Conservation (phyloP, 1,140 invertebrate species). For the Cydia amplana region DNA sequence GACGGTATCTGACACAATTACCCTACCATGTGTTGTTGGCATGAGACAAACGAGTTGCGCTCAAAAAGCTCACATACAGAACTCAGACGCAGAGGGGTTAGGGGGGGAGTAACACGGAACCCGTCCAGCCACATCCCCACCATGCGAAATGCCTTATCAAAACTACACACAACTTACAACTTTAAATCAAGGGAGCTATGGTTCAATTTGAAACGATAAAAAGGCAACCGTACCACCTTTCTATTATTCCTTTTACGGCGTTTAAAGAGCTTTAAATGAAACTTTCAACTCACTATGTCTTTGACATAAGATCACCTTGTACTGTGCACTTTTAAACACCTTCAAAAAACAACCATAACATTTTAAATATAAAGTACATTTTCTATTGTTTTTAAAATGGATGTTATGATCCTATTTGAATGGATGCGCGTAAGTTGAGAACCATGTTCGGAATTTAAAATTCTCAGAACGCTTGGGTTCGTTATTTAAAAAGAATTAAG, state of each 20-base stretch:
- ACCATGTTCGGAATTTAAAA: slow-evolving; percentile 23
- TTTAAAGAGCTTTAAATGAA: slow-evolving; percentile 28
- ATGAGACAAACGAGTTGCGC: background rate
- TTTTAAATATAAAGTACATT: background rate
- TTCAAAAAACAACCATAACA: background rate
- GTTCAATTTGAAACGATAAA: background rate
- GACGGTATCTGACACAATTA: no score
- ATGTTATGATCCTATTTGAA: background rate
- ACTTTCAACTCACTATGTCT: slow-evolving; percentile 15
- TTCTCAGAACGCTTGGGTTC: slow-evolving; percentile 23
- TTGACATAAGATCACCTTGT: slow-evolving; percentile 12
- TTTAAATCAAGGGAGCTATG: background rate
- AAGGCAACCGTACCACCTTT: slow-evolving; percentile 10
- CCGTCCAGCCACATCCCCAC: slow-evolving; percentile 17
- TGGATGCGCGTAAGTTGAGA: background rate
- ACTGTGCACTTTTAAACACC: background rate
- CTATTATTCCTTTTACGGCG: slow-evolving; percentile 24
- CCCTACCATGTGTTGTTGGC: no score
- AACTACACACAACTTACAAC: background rate
- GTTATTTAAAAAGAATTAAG: slow-evolving; percentile 33
- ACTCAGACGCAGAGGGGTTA: background rate
- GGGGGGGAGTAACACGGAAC: slow-evolving; percentile 30
- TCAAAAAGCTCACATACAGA: background rate
- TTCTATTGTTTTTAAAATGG: background rate
- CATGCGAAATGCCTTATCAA: background rate